Evolutionary conservation across 2,797 vertebrate genomes (phyloP).

Genomic region (Gephyroberyx darwinii): DNA sequence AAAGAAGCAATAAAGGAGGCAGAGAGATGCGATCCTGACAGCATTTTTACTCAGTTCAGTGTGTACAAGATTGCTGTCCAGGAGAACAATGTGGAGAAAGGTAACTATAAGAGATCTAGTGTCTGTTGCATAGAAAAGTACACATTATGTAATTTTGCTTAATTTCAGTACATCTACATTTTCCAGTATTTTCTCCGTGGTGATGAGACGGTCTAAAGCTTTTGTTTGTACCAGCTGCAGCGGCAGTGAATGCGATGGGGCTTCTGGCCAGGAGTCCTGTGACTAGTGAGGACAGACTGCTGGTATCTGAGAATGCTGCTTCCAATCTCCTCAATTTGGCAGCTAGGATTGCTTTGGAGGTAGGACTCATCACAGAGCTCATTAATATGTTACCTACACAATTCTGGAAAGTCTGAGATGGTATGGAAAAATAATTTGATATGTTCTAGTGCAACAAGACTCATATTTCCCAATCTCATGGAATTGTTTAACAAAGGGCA

Average conservation of each 20-base stretch:
- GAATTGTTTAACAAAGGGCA: too few species aligned
- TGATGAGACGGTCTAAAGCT: constrained; percentile 22
- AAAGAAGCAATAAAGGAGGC: constrained; percentile 88
- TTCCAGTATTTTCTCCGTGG: constrained; percentile 11
- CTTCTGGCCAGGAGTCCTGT: constrained; percentile 66
- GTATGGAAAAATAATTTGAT: not conserved
- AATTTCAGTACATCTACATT: not conserved
- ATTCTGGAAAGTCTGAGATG: not conserved
- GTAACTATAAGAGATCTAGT: constrained; percentile 71
- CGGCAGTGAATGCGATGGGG: constrained; percentile 82
- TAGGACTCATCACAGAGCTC: constrained; percentile 58
- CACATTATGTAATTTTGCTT: not conserved
- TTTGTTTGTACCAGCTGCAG: constrained; percentile 78
- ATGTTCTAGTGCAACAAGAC: not conserved
- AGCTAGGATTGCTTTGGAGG: constrained; percentile 92
- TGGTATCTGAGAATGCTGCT: constrained; percentile 75
- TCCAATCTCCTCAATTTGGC: constrained; percentile 86
- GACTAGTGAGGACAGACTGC: constrained; percentile 66
- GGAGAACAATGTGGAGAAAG: constrained; percentile 84
- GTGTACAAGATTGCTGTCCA: constrained; percentile 88
- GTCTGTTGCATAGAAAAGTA: constrained; percentile 5
- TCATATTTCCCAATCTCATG: not conserved
- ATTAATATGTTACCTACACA: constrained; percentile 1
- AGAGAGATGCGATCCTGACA: constrained; percentile 85
- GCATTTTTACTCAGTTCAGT: constrained; percentile 90